Evolutionary conservation across 1,140 invertebrate species (phyloP), one percentile per base, ranked within the genome.

Genomic region (Lerema accius): DNA sequence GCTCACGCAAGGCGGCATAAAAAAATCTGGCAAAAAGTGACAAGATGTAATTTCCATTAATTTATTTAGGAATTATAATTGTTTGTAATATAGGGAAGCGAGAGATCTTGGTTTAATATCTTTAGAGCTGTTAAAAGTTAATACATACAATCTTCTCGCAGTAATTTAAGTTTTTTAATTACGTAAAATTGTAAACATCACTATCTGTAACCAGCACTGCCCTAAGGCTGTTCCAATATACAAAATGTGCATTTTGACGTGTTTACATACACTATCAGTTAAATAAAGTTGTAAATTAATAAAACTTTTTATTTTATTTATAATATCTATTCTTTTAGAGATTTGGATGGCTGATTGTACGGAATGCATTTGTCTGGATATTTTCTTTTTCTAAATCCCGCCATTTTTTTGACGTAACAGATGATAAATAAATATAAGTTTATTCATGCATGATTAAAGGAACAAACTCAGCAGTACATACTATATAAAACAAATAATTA

Each of bases 21-120:
- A 96, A 78, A 97, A 96, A 88, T 96, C 96, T 26, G 96, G 96
- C 35, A 97, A 96, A 88, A 96, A 96, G 92, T 97, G 92, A 96
- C 78, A 73, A 48, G 69, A 69, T 53, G 39, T 17, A 46, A 39
- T 56, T 66, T 62, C 50, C 55, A 65, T 69, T 63, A 67, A 65
- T 70, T 75, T 82, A 75, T 69, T 67, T 75, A 65, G 78, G 78
- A 66, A 67, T 62, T 81, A 67, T 76, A 76, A 68, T 80, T 80
- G 76, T 16, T 77, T 69, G 59, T 78, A 63, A 15, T 35, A 58
- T 78, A 76, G 73, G 67, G 56, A 70, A 51, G 58, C 58, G 28
- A 50, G 65, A 66, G 69, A 77, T 69, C 63, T 80, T 68, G 65
- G 26, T 65, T 16, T 58, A 45, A 45, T 56, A 58, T 37, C n/a